These are phyloP conservation scores for Chironomus tentans DNA, from an alignment of 2,888 invertebrate species.

Conservation along the genomic window DNA sequence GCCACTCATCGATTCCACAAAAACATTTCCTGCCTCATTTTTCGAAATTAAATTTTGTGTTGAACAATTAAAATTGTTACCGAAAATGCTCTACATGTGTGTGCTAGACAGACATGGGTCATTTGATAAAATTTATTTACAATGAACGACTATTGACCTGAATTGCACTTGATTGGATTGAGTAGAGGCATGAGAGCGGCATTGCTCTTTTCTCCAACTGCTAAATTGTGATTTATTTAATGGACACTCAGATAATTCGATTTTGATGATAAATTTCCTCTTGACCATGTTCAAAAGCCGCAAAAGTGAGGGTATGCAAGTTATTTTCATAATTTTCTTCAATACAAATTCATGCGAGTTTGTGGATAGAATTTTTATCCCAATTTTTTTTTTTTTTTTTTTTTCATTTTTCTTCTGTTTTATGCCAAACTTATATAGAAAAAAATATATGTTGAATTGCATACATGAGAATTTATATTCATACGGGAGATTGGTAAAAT, in stretches of 20 bases:
- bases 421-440: background rate
- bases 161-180: background rate
- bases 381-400: no score
- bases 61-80: background rate
- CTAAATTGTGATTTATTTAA: slow-evolving; percentile 24
- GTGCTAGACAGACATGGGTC: background rate
- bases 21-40: background rate
- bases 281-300: background rate
- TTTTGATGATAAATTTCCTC: slow-evolving; percentile 13
- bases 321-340: no score
- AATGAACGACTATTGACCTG: slow-evolving; percentile 7
- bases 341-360: no score
- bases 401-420: no score
- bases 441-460: background rate
- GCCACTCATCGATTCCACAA: background rate
- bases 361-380: no score
- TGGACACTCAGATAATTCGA: slow-evolving; percentile 1
- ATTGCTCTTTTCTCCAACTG: background rate
- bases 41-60: background rate
- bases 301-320: background rate
- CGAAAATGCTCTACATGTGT: background rate
- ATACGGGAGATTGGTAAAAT: background rate
- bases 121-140: background rate
- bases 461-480: background rate
- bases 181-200: background rate